Evolutionary conservation across 1,140 invertebrate genomes (phyloP), one percentile per base, ranked within the genome.

Genomic region (Asbolus verrucosus): DNA sequence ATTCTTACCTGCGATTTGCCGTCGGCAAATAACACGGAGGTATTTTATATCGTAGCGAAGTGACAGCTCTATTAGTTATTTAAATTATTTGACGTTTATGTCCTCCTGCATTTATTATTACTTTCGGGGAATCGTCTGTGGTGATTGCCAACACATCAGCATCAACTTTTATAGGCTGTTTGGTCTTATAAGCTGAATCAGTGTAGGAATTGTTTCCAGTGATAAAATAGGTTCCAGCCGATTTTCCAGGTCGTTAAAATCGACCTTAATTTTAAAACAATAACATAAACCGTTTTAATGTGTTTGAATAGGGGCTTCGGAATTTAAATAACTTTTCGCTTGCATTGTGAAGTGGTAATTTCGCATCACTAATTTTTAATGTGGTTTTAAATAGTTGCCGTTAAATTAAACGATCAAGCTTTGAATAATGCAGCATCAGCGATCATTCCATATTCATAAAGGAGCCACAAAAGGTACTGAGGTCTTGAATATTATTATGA

Each of bases 71-170:
- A 72, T 72, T 69, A 72, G 46, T 60, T 46, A 50, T 54, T 65
- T 69, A 65, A 72, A 69, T 72, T 72, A 69, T 72, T 72, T 72
- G 71, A 69, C 71, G 46, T 72, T 72, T 72, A 61, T 60, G 39
- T 31, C 39, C 21, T 54, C 46, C 46, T 21, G 46, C 46, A 13
- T 54, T 27, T 54, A 54, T 27, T 54, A 54, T 54, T 54, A 54
- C 19, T 54, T 54, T 54, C 46, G 14, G 21, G 18, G 46, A 54
- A 54, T 54, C 46, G 46, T 9, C 18, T 54, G 46, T 54, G 46
- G 21, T 27, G 46, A 54, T 27, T 24, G 46, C 19, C 46, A 27
- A 54, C 14, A n/a, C 46, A 14, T 54, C 46, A 11, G 14, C 9
- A 54, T 54, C 46, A 54, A 24, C 13, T 54, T 54, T 43, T 54